Evolutionary conservation across 2,113 vertebrate genomes (phyloP), one percentile per base, ranked within the genome.

Genomic region (Syngnathus scovelli): DNA sequence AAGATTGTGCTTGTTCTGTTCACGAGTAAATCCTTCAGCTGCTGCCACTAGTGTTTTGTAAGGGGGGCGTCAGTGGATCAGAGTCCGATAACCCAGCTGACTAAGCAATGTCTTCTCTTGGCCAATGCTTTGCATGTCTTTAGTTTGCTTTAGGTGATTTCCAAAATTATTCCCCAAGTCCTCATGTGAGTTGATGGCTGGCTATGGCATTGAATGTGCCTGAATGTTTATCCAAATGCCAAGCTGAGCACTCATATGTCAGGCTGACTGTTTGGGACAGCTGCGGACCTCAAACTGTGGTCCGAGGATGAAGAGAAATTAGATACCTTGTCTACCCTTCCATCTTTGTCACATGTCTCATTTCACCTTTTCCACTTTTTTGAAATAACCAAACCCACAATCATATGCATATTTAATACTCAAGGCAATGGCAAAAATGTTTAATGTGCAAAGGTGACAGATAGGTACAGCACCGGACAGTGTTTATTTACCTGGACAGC

Each of bases 231-330:
- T 69, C 70, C 64, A 75, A 49, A 21, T 78, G 74, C 67, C 61
- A 67, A 43, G 64, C 79, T 73, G 44, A 80, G 70, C 46, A 41
- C 70, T 65, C 70, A 69, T 77, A 76, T 75, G 83, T 84, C 77
- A 80, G 73, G 62, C 48, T 89, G 90, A 90, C 75, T 72, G 80
- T 79, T 84, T 66, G 71, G 63, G 76, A 90, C 90, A 91, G 89
- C 88, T 91, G 90, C 71, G 76, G 76, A 78, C 75, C 73, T 83
- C 64, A 66, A 69, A 67, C 72, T 64, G 67, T 72, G 48, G 75
- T 56, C 69, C 12, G 69, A 86, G 83, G 85, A 86, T 70, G 78
- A 72, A 61, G 79, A 52, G 86, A 86, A 89, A 91, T 86, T 74
- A 83, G 88, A 91, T 72, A 78, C 80, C 13, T 72, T 68, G 52